Evolutionary conservation across 2,797 vertebrate species (phyloP).

Genomic region (Chaenodraco wilsoni): DNA sequence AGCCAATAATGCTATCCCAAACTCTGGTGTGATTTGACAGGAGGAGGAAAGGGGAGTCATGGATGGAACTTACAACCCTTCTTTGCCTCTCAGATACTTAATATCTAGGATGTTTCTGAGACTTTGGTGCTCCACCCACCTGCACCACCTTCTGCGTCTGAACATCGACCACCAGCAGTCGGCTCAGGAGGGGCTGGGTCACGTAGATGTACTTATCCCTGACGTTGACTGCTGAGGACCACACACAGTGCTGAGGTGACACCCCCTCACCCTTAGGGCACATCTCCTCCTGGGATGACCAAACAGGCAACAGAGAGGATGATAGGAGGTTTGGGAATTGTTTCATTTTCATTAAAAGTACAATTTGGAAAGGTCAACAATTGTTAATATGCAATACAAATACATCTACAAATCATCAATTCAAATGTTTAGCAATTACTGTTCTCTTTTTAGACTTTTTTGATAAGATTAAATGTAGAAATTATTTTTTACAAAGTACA

Average conservation of each 20-base stretch:
- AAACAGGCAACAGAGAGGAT: conserved; percentile 44
- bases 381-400: neutral
- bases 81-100: neutral
- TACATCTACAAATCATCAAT: neutral
- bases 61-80: neutral
- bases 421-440: neutral
- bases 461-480: no score
- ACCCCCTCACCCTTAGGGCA: conserved; percentile 87
- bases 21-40: neutral
- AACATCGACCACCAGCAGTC: conserved; percentile 91
- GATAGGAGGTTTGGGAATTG: conserved; percentile 9
- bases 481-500: no score
- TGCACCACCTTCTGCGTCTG: conserved; percentile 93
- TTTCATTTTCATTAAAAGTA: neutral
- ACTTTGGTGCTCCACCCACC: conserved; percentile 79
- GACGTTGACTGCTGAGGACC: conserved; percentile 93
- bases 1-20: neutral
- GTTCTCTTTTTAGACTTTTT: neutral
- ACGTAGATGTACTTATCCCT: conserved; percentile 94
- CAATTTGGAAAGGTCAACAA: neutral
- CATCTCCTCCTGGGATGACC: conserved; percentile 89
- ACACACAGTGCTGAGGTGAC: conserved; percentile 86
- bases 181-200: conserved; percentile 89
- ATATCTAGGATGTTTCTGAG: neutral
- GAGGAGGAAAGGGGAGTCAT: no score